Evolutionary conservation across 2,113 vertebrate species (phyloP).

Genomic region (Bombycilla garrulus): DNA sequence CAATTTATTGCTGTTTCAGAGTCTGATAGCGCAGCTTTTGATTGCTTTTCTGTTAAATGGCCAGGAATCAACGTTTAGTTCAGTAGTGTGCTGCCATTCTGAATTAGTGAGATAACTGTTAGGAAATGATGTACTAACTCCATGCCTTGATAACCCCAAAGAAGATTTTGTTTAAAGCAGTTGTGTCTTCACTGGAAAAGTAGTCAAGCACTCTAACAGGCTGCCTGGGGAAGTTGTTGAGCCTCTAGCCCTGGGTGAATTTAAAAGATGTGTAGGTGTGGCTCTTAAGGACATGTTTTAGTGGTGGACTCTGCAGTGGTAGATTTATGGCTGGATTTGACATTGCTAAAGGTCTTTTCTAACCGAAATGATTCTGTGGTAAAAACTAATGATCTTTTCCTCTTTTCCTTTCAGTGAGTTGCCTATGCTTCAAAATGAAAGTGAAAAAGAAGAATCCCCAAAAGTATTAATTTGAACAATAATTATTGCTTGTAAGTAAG

Average conservation of each 20-base stretch:
- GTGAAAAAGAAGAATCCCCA: not conserved
- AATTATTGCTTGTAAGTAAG: not conserved
- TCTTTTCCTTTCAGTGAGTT: constrained; percentile 18
- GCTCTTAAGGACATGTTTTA: not conserved
- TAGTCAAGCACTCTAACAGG: not conserved
- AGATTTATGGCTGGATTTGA: not conserved
- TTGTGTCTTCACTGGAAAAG: not conserved
- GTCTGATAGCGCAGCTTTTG: not conserved
- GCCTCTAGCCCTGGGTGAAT: not conserved
- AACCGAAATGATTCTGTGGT: not conserved
- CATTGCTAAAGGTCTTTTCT: not conserved
- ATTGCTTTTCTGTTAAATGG: not conserved
- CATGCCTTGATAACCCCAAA: not conserved
- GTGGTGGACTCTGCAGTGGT: not conserved
- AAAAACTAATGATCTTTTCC: not conserved
- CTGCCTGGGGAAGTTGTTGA: not conserved
- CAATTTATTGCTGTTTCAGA: not conserved
- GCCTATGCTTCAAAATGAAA: constrained; percentile 35
- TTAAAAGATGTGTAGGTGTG: not conserved
- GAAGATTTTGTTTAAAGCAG: not conserved
- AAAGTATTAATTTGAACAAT: not conserved
- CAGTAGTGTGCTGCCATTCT: not conserved
- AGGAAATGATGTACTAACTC: not conserved
- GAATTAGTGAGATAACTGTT: not conserved
- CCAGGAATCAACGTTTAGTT: not conserved